Conservation (phyloP, 2,888 invertebrate genomes). For the Kryphioiulus occultus region DNA sequence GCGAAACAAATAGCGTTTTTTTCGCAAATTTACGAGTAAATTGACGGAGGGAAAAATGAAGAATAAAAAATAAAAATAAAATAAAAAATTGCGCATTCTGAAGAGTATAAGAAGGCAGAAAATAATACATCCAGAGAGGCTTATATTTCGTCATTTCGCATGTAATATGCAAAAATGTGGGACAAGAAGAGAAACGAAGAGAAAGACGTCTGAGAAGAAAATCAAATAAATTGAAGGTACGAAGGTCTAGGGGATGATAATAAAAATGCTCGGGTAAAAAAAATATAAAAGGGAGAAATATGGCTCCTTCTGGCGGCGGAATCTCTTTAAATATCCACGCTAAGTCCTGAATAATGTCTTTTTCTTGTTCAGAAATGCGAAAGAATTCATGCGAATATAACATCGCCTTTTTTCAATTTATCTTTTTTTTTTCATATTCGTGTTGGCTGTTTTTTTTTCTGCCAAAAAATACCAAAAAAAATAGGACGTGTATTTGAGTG, state of each 20-base stretch:
- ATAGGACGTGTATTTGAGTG: background rate
- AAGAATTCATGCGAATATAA: constrained; percentile 11
- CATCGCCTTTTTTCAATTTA: constrained; percentile 4
- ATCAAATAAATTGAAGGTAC: constrained; percentile 23
- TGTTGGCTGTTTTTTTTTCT: background rate
- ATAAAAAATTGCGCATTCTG: too few species aligned
- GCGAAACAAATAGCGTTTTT: too few species aligned
- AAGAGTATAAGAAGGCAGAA: background rate
- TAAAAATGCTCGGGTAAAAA: background rate
- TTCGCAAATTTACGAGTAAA: too few species aligned
- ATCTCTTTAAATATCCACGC: constrained; percentile 17
- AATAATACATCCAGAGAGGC: background rate
- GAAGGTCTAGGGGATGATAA: background rate
- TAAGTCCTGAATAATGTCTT: constrained; percentile 13
- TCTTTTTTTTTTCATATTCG: background rate
- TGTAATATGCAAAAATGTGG: background rate
- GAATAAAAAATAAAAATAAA: too few species aligned
- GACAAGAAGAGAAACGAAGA: background rate
- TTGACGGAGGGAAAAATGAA: too few species aligned
- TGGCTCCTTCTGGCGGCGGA: background rate
- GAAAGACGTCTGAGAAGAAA: background rate
- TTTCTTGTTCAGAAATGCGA: constrained; percentile 23
- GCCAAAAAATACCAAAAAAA: background rate
- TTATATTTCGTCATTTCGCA: background rate
- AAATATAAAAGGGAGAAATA: constrained; percentile 23